These are phyloP conservation scores for Sitta carolinensis DNA, from an alignment of 2,797 vertebrate genomes.

Conservation along the genomic window DNA sequence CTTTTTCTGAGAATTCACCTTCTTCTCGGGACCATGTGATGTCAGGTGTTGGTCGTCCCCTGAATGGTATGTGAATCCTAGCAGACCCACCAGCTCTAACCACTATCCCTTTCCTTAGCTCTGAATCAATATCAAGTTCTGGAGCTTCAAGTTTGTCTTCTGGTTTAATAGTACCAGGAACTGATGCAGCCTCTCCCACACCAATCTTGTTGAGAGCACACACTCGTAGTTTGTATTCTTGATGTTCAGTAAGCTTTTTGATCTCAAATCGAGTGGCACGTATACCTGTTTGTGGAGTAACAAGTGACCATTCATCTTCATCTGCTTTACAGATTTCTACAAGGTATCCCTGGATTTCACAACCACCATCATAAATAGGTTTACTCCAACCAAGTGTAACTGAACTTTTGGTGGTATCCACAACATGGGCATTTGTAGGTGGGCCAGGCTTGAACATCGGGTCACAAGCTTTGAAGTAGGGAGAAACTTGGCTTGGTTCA, in stretches of 20 bases:
- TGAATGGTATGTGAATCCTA: constrained; percentile 93
- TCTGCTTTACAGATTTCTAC: constrained; percentile 96
- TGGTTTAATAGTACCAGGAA: constrained; percentile 90
- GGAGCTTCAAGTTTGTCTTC: constrained; percentile 93
- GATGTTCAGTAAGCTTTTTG: constrained; percentile 89
- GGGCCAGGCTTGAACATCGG: constrained; percentile 95
- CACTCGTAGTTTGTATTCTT: constrained; percentile 93
- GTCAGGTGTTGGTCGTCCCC: constrained; percentile 92
- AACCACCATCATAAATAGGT: constrained; percentile 93
- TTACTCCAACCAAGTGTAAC: constrained; percentile 91
- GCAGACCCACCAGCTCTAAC: constrained; percentile 93
- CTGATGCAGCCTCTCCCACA: constrained; percentile 87
- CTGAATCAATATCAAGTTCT: constrained; percentile 93
- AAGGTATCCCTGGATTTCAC: constrained; percentile 91
- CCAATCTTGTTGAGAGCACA: constrained; percentile 97
- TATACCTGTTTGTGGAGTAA: constrained; percentile 91
- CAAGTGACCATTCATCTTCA: constrained; percentile 94
- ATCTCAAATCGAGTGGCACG: constrained; percentile 94
- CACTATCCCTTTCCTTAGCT: constrained; percentile 92
- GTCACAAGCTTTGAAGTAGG: constrained; percentile 92
- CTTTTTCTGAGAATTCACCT: constrained; percentile 87
- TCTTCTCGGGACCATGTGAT: constrained; percentile 95
- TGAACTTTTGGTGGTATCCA: constrained; percentile 91
- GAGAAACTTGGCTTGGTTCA: constrained; percentile 88
- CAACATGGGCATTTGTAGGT: constrained; percentile 87